These are phyloP conservation scores for Lagocephalus sceleratus DNA, from an alignment of 2,797 vertebrate species.

Conservation along the genomic window DNA sequence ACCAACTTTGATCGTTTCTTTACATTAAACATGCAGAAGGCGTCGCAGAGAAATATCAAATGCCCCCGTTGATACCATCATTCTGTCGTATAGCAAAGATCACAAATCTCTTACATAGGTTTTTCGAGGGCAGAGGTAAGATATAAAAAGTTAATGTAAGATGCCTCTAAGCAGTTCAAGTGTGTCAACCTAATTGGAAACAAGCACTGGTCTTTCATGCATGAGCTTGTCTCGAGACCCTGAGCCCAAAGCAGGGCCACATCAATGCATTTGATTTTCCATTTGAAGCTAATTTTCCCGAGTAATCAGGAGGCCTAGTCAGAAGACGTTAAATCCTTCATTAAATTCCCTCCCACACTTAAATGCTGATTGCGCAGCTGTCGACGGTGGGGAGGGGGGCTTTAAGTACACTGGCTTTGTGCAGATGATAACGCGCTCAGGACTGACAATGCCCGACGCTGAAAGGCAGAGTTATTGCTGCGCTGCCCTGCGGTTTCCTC, in stretches of 20 bases:
- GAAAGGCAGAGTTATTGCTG: too few species aligned
- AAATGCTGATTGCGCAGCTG: background rate
- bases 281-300: background rate
- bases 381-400: background rate
- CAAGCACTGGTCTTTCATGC: background rate
- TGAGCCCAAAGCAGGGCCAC: background rate
- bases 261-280: background rate
- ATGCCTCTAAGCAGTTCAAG: background rate
- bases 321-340: slow-evolving; percentile 3
- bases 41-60: too few species aligned
- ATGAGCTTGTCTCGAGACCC: background rate
- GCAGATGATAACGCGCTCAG: background rate
- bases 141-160: background rate
- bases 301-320: background rate
- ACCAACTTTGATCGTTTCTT: background rate
- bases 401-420: slow-evolving; percentile 9
- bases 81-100: background rate
- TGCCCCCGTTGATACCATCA: too few species aligned
- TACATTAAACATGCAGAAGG: background rate
- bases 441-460: background rate
- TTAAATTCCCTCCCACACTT: slow-evolving; percentile 12
- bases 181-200: background rate
- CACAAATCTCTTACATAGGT: too few species aligned
- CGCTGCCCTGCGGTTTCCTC: too few species aligned
- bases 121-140: background rate